Conservation (phyloP, 2,113 vertebrate genomes). For the Rhabdornis inornatus region DNA sequence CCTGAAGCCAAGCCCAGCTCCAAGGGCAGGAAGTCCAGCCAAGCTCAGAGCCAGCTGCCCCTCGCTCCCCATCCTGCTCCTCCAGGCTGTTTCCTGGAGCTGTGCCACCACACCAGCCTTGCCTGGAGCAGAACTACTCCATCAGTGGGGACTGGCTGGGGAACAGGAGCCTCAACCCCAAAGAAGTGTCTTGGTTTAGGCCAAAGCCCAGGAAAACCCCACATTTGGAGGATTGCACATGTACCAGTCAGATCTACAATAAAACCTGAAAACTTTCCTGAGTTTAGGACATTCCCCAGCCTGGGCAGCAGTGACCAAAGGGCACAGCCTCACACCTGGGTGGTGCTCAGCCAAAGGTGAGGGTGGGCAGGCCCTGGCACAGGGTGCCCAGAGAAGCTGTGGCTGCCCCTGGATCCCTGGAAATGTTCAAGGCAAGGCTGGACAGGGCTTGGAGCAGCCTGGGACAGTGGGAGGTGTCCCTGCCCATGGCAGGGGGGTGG, state of each 20-base stretch:
- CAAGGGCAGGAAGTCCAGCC: neutral
- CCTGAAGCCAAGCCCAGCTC: neutral
- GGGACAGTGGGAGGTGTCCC: neutral
- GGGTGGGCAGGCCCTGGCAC: neutral
- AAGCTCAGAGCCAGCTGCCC: neutral
- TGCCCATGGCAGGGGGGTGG: neutral
- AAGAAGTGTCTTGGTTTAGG: neutral
- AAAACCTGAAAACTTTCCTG: neutral
- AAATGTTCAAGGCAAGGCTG: neutral
- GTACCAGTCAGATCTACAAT: too few species aligned
- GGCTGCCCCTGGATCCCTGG: neutral
- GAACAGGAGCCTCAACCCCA: neutral
- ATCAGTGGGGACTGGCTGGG: neutral
- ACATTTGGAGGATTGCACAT: fast-evolving
- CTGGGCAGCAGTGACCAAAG: neutral
- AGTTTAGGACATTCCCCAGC: neutral
- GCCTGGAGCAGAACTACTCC: neutral
- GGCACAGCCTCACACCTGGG: neutral
- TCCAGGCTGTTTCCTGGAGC: neutral
- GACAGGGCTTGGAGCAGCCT: neutral
- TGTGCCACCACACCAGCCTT: neutral
- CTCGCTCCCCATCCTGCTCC: neutral
- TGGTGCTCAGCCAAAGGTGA: neutral
- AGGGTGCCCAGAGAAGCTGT: neutral
- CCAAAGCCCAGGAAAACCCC: neutral